These are phyloP conservation scores for Habrosyne pyritoides DNA, from an alignment of 2,888 invertebrate genomes.

Conservation along the genomic window DNA sequence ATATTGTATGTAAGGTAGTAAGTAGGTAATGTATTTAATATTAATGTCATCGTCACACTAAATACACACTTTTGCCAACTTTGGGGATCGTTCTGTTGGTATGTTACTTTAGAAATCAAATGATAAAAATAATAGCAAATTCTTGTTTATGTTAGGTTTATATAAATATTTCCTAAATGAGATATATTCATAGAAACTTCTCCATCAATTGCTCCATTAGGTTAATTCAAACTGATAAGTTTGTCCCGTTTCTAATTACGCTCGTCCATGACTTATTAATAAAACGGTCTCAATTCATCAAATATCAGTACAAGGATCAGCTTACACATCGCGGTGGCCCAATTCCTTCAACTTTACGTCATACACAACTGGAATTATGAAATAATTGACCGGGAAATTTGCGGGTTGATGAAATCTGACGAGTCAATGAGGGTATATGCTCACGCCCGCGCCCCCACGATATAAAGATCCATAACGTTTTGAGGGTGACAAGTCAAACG, in stretches of 20 bases:
- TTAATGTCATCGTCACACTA: no score
- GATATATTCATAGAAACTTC: not conserved
- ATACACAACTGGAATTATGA: slow-evolving; percentile 25
- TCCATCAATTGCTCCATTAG: not conserved
- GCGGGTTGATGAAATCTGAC: slow-evolving; percentile 39
- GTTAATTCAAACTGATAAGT: not conserved
- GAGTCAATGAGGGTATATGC: slow-evolving; percentile 40
- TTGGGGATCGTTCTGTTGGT: no score
- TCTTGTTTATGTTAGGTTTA: no score
- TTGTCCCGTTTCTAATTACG: not conserved
- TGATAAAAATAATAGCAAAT: no score
- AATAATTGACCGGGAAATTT: slow-evolving; percentile 44
- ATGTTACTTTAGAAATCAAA: no score
- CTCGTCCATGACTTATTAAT: slow-evolving; percentile 4
- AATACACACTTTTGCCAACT: no score
- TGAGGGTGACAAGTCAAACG: slow-evolving; percentile 61
- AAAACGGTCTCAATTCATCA: slow-evolving; percentile 17
- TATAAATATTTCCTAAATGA: no score
- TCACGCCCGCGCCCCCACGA: not conserved
- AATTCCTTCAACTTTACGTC: slow-evolving; percentile 22
- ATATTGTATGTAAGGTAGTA: no score
- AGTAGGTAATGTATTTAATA: no score
- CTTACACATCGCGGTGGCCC: slow-evolving; percentile 26
- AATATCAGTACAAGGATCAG: slow-evolving; percentile 26
- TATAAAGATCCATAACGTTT: not conserved